Percentiles rank a stretch among this genome's conserved stretches.
Evolutionary conservation across 2,797 vertebrate species (phyloP).

Genomic region (Heliangelus exortis): DNA sequence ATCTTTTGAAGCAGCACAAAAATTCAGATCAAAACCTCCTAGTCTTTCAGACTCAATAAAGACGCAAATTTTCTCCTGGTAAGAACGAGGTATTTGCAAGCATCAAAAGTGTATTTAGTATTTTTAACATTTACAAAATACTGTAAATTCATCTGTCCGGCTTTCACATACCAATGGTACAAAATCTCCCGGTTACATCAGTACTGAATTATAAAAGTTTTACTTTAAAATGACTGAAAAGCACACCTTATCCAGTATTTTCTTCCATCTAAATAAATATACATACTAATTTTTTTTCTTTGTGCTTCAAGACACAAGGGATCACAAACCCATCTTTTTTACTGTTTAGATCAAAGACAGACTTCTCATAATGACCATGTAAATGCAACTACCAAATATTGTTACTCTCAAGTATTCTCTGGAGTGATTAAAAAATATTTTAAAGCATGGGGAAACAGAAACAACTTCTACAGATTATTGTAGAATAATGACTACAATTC

Average conservation of each 20-base stretch:
- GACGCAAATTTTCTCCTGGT: neutral
- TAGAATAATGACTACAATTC: neutral
- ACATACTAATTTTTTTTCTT: neutral
- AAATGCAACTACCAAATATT: neutral
- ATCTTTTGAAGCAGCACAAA: neutral
- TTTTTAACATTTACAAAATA: slow-evolving; percentile 57
- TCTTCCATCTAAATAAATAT: neutral
- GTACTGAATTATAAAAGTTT: slow-evolving; percentile 34
- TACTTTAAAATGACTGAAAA: slow-evolving; percentile 38
- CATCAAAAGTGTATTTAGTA: neutral
- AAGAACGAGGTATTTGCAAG: neutral
- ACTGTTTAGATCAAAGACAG: neutral
- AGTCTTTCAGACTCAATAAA: neutral
- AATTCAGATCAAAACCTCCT: neutral
- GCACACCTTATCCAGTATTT: neutral
- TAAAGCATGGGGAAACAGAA: neutral
- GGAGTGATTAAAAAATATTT: neutral
- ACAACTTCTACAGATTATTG: neutral
- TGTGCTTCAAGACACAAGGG: neutral
- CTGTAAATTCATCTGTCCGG: neutral
- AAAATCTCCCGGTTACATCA: neutral
- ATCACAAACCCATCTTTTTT: neutral
- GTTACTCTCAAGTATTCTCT: neutral
- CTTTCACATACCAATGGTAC: neutral
- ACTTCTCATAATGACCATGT: neutral